Evolutionary conservation across 2,113 vertebrate species (phyloP).

Genomic region (Muscicapa adusta): DNA sequence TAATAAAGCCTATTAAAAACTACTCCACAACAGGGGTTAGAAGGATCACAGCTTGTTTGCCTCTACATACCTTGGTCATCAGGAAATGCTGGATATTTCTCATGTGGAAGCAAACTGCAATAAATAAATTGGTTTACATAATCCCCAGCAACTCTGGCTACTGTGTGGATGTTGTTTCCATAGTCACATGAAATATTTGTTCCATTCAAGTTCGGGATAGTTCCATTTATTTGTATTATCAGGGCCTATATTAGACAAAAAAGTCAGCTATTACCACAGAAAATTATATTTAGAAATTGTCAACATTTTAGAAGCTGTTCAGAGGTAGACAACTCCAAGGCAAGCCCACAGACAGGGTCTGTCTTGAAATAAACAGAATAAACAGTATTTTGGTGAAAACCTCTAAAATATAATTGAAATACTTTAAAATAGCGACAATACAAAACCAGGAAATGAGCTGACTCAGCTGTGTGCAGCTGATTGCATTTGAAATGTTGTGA

Average conservation of each 20-base stretch:
- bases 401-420: neutral
- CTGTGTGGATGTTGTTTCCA: slow-evolving; percentile 73
- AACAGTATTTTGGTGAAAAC: neutral
- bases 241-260: slow-evolving; percentile 68
- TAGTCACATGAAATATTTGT: slow-evolving; percentile 90
- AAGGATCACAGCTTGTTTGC: neutral
- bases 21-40: neutral
- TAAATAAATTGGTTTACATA: slow-evolving; percentile 85
- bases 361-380: neutral
- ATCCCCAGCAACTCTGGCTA: slow-evolving; percentile 80
- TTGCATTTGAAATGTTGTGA: too few species aligned
- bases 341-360: neutral
- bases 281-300: neutral
- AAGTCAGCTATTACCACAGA: neutral
- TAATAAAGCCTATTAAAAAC: neutral
- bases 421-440: neutral
- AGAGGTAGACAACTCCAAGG: neutral
- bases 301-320: neutral
- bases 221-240: slow-evolving; percentile 91
- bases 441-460: neutral
- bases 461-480: neutral
- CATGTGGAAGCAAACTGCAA: slow-evolving; percentile 82
- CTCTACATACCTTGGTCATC: slow-evolving; percentile 75
- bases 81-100: slow-evolving; percentile 78
- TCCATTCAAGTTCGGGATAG: slow-evolving; percentile 85